Evolutionary conservation across 64 coral and sea anemone genomes (phyloP), one percentile per base, ranked within the genome.

Genomic region (Cladopsammia gracilis): DNA sequence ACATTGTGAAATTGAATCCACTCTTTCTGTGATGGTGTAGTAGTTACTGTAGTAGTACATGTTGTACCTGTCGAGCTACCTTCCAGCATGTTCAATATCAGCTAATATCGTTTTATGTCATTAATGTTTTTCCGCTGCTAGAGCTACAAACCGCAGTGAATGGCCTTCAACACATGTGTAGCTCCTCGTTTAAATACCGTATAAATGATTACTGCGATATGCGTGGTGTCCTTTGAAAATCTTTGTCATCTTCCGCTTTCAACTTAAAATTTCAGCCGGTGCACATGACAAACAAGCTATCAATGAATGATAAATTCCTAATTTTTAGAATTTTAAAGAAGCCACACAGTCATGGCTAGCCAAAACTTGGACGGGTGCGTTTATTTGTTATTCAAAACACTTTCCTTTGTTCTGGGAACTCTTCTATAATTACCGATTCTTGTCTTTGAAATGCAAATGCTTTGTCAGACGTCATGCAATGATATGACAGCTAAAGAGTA

Each of bases 401-500:
- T n/a, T 4, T 25, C 59, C 12, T 72, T 72, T 45, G 43, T 72
- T 72, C 10, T 72, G 70, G 11, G 70, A 75, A 75, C 4, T 75
- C 72, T 43, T 6, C 72, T 48, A 20, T 49, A 12, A 18, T 72
- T 26, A 2, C 26, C 18, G 45, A 49, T 7, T 19, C 45, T 49
- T 75, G 13, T 73, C 16, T 44, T 75, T 75, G 45, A 49, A 75
- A 75, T 75, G 72, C 72, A 75, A 75, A 75, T 75, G 43, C 53
- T 46, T 69, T 4, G 24, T 4, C 43, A 16, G 5, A 44, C 34
- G 34, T 73, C 70, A 10, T 16, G 26, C 34, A 8, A 6, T 15
- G 26, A 44, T 73, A 46, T 45, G 3, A 49, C 45, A 15, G 46
- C 44, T 20, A 75, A n/a, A 6, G 45, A 49, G 14, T 50, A 20